Base-by-base conservation (phyloP, 2,888 invertebrate genomes). In the Subacronicta megacephala region DNA sequence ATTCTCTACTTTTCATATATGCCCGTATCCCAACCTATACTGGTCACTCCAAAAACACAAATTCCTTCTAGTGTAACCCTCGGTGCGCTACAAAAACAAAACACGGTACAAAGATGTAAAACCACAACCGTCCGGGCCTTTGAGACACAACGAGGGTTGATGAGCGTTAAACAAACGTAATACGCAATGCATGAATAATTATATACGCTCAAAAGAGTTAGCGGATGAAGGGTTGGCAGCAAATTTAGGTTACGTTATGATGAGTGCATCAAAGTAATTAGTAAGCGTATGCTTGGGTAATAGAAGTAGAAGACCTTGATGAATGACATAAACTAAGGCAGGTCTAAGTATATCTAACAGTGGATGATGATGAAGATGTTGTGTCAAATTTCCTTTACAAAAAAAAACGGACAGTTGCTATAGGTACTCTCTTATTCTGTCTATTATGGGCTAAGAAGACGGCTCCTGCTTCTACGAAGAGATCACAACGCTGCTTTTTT, bases 51-150 rank as follows among this genome's bases (percentile, higher is more conserved):
- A 31, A 18, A 40, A 40, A 18, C 18, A 38, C 16, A n/a, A 51
- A 29, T 51, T 36, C 26, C 46, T 23, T 44, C 42, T 64, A 63
- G 47, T 53, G 44, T 45, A 58, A 71, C 67, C 62, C 59, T 55
- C 51, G 41, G 10, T 9, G 33, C n/a, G 26, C 40, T 52, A 38
- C 37, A 40, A 55, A 69, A 65, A 62, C 64, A 64, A 13, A 31
- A 13, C 31, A 31, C 36, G 57, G 58, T 37, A 76, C 75, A 77
- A 75, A 77, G 77, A 76, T 72, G 76, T 66, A 69, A 72, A 71
- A 69, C 80, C 79, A 23, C 79, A 79, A 62, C 77, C 75, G 80
- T 65, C 73, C 58, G 61, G 52, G 43, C 77, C 75, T 78, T 78
- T 77, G 77, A 69, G 65, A 56, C 56, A 20, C 50, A 60, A 59